These are phyloP conservation scores for Brevipalpus yothersi DNA, from an alignment of 1,140 invertebrate species.

Conservation along the genomic window DNA sequence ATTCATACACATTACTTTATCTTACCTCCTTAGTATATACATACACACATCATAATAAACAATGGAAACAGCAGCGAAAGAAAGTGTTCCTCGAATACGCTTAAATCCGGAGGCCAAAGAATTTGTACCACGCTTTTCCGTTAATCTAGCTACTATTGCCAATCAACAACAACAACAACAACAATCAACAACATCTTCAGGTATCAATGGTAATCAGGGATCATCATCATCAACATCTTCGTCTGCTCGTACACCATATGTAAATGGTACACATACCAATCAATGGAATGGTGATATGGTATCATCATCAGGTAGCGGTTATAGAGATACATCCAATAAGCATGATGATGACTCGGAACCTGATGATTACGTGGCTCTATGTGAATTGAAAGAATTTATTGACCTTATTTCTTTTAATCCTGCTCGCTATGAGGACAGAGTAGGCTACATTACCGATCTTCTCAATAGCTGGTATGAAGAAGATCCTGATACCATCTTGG, in stretches of 20 bases:
- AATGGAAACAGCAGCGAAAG: too few species aligned
- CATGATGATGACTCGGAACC: constrained; percentile 1
- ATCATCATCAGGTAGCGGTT: too few species aligned
- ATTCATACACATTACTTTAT: too few species aligned
- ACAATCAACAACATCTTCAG: not conserved
- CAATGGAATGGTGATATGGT: not conserved
- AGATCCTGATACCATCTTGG: constrained; percentile 3
- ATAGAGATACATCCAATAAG: not conserved
- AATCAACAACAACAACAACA: not conserved
- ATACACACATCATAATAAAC: too few species aligned
- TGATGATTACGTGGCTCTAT: constrained; percentile 11
- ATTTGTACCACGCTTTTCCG: not conserved
- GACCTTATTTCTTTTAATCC: constrained; percentile 5
- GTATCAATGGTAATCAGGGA: not conserved
- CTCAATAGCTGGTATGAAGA: constrained; percentile 8
- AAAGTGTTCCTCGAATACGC: too few species aligned
- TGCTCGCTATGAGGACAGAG: constrained; percentile 1
- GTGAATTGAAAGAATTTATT: constrained; percentile 10
- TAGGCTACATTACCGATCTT: constrained; percentile 1
- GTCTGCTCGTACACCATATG: not conserved
- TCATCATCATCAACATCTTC: not conserved
- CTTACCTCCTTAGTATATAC: too few species aligned
- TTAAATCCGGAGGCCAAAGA: not conserved
- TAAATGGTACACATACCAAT: not conserved
- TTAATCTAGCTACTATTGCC: not conserved